Conservation (phyloP, 2,113 vertebrate genomes). For the Anhinga anhinga region DNA sequence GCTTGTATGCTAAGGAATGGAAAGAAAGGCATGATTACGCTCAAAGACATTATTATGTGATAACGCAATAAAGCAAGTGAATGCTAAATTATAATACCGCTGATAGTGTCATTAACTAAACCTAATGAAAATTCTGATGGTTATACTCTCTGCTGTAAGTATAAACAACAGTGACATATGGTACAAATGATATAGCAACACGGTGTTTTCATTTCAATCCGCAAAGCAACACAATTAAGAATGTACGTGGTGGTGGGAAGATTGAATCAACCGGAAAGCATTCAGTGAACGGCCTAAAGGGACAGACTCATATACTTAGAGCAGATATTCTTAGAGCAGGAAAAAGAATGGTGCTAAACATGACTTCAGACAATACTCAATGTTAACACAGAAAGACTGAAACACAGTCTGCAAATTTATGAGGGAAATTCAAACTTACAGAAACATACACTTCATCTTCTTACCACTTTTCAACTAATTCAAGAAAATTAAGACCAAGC, state of each 20-base stretch:
- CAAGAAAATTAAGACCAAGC: background rate
- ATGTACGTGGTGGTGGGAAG: background rate
- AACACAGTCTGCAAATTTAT: background rate
- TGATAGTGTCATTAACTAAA: background rate
- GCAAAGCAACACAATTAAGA: background rate
- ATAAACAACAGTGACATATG: background rate
- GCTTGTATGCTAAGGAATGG: background rate
- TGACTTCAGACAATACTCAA: background rate
- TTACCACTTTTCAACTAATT: background rate
- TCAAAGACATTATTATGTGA: background rate
- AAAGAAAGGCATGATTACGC: background rate
- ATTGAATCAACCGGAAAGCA: background rate
- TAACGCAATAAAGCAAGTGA: background rate
- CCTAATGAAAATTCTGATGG: background rate
- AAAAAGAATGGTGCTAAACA: background rate
- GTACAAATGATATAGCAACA: background rate
- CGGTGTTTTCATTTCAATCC: background rate
- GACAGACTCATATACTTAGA: background rate
- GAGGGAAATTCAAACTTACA: background rate
- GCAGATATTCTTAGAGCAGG: background rate
- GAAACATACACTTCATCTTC: background rate
- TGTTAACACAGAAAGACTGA: background rate
- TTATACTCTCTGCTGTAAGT: background rate
- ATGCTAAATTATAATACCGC: background rate
- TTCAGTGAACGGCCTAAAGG: background rate